Evolutionary conservation across 2,888 invertebrate genomes (phyloP).

Genomic region (Melitaea athalia): DNA sequence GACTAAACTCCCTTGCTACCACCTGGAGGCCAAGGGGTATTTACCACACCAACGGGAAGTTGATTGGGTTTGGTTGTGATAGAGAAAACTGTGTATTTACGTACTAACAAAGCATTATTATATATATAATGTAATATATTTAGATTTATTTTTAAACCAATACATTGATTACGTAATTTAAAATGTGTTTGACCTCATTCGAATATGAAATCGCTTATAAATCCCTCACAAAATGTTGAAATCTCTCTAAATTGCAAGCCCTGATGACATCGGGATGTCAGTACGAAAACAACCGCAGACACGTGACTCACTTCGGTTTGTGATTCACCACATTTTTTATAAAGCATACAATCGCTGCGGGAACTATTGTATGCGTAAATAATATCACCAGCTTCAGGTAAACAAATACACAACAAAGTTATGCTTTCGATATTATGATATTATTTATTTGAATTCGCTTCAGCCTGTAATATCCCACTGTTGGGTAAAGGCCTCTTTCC

Average conservation of each 20-base stretch:
- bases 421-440: constrained; percentile 9
- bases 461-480: no score
- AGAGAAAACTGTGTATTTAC: no score
- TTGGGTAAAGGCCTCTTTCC: no score
- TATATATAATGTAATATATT: no score
- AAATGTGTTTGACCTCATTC: not conserved
- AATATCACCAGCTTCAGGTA: constrained; percentile 23
- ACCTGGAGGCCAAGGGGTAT: no score
- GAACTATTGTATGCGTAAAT: constrained; percentile 26
- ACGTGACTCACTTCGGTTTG: constrained; percentile 33
- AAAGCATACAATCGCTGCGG: constrained; percentile 28
- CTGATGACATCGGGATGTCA: constrained; percentile 34
- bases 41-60: no score
- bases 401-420: constrained; percentile 11
- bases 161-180: not conserved
- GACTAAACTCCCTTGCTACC: no score
- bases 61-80: no score
- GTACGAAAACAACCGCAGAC: constrained; percentile 27
- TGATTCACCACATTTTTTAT: constrained; percentile 37
- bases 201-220: constrained; percentile 8
- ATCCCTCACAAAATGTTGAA: constrained; percentile 14
- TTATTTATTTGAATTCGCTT: no score
- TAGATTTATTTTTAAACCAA: not conserved
- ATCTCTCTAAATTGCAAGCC: constrained; percentile 31
- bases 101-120: no score